Base-by-base conservation (phyloP, 53 echinoderm and acorn worm species). In the Holothuria scabra region DNA sequence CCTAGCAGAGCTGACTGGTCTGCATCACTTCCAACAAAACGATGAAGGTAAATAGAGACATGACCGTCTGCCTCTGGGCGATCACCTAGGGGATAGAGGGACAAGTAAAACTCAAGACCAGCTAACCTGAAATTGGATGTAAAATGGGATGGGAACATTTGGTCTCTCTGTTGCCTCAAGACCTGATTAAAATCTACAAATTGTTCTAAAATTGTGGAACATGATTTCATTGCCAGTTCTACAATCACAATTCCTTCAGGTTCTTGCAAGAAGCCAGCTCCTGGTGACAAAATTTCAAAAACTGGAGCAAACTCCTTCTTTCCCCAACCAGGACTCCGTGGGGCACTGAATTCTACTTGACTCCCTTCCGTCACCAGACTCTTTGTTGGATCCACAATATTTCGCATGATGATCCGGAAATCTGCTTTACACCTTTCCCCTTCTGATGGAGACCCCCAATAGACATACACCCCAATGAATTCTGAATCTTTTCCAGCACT, bases 1-100 rank as follows among this genome's bases (percentile, higher is more conserved):
- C 96, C 93, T 14, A 96, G 55, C 22, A 85, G 83, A 67, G 87
- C 91, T 19, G 92, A 85, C 31, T 83, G 58, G 29, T 92, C 89
- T 13, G 87, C 83, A 23, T 92, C 89, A 69, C 88, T 88, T 25
- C 90, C 87, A 56, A 90, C 64, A 83, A 88, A 91, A 58, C 96
- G 93, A 57, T 96, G 96, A n/a, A 96, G 93, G 76, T 96, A 96
- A 91, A 96, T 96, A 61, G 96, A 96, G 34, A 93, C 96, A 60
- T 93, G 88, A 8, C 90, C 88, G 4, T 89, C 90, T 0, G 96
- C 96, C 86, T 96, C 93, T 72, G 91, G 91, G 13, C 96, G 91
- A 52, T 96, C 96, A 24, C 96, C 96, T 1, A 93, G 90, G 0
- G 96, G 96, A 35, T 96, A 96, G 14, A 96, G 88, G 1, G 96